Evolutionary conservation across 2,797 vertebrate genomes (phyloP), one percentile per base, ranked within the genome.

Genomic region (Spondyliosoma cantharus): DNA sequence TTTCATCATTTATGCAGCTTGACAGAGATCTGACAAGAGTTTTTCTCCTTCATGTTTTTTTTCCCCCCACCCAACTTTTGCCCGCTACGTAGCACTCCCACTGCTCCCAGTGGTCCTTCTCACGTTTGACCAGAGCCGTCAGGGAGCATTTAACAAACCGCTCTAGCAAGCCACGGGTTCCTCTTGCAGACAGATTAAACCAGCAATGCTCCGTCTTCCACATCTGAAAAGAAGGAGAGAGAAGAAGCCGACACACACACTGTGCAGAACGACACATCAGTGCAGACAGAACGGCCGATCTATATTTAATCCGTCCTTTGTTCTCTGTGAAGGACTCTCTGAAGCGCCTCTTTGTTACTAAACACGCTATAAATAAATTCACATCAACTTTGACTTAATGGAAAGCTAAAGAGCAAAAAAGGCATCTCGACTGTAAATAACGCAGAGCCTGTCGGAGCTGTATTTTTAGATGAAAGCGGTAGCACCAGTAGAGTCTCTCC

Each of bases 311-410:
- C 79, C 24, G 60, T 68, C 69, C 46, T 85, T 79, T 75, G 81
- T 82, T 86, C 74, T 79, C 45, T 37, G 7, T 37, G 50, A 71
- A 60, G 48, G 56, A 4, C 45, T 68, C 25, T 29, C 7, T 22
- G 43, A 81, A 29, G 46, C 4, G 25, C 24, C 22, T 29, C 37
- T 80, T 80, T 86, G 71, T 65, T 71, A 5, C 70, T 72, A 62
- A 82, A 76, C 53, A 19, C 0, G 27, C 76, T 85, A 85, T 81
- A 82, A 90, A 91, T 90, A 90, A n/a, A 76, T 76, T 54, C 75
- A 73, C 32, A 50, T 60, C 76, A 84, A 73, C 81, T 81, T 32
- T 73, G 78, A 73, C 82, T 61, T 37, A 58, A 56, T 60, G 77
- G 78, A 82, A 79, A 67, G 63, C 48, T 50, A 59, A 70, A 82